Evolutionary conservation across 2,888 invertebrate species (phyloP).

Genomic region (Ormyrus rosae): DNA sequence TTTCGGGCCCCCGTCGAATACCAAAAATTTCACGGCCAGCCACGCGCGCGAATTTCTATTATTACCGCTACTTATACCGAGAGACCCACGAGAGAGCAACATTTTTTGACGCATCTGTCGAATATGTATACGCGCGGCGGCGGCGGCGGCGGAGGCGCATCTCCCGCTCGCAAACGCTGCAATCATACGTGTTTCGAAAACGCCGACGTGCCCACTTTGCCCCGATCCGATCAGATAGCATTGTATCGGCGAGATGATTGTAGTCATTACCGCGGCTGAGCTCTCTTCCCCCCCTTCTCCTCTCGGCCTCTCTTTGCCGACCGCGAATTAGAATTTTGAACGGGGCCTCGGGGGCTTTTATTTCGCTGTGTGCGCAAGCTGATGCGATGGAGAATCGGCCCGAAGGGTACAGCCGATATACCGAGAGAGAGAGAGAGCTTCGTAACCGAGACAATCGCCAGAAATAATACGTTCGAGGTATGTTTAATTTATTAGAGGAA

Average conservation of each 20-base stretch:
- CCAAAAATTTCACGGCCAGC: constrained; percentile 42
- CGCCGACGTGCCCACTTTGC: constrained; percentile 66
- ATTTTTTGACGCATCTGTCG: constrained; percentile 48
- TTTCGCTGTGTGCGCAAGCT: constrained; percentile 14
- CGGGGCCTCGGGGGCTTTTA: constrained; percentile 38
- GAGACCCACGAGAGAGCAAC: not conserved
- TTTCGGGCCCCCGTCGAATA: not conserved
- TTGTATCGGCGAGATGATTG: constrained; percentile 72
- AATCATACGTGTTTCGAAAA: constrained; percentile 69
- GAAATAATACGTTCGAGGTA: constrained; percentile 48
- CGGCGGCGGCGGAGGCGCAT: constrained; percentile 15
- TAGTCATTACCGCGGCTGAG: constrained; percentile 67
- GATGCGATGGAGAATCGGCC: no score
- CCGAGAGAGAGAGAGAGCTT: not conserved
- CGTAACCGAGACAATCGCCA: constrained; percentile 43
- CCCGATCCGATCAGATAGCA: constrained; percentile 62
- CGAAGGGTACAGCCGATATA: no score
- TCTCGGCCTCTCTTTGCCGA: constrained; percentile 51
- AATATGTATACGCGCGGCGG: not conserved
- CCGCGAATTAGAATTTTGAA: constrained; percentile 66
- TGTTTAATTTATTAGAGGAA: constrained; percentile 55
- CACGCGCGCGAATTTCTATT: constrained; percentile 62
- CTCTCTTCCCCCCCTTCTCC: constrained; percentile 34
- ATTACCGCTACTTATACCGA: constrained; percentile 45
- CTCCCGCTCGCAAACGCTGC: constrained; percentile 53